These are phyloP conservation scores for Doris montereyensis DNA, from an alignment of 2,888 invertebrate species.

Conservation along the genomic window DNA sequence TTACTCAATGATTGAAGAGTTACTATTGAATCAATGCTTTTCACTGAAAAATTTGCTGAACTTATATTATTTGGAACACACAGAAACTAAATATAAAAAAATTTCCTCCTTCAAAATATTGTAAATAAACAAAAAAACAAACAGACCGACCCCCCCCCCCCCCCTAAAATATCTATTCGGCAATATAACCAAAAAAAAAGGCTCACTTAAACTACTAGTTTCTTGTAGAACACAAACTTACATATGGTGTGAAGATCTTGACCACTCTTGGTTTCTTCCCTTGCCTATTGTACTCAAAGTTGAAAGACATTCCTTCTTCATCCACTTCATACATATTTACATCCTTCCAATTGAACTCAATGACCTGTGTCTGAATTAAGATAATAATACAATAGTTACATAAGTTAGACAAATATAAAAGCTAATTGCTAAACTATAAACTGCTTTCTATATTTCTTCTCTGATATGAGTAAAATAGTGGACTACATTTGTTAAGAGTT, in stretches of 20 bases:
- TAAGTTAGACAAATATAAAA: no score
- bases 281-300: conserved; percentile 87
- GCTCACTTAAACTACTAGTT: neutral
- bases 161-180: neutral
- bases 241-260: conserved; percentile 90
- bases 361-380: conserved; percentile 83
- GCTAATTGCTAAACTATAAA: no score
- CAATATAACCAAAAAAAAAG: neutral
- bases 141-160: no score
- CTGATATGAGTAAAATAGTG: no score
- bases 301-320: conserved; percentile 92
- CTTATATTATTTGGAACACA: no score
- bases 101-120: neutral
- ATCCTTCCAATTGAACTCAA: conserved; percentile 87
- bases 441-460: no score
- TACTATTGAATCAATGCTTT: no score
- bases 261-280: conserved; percentile 88
- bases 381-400: no score
- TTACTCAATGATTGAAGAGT: no score
- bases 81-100: neutral
- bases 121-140: no score
- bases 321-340: conserved; percentile 90
- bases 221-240: conserved; percentile 78
- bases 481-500: no score
- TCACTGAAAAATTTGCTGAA: no score